phyloP scores from a whole-genome alignment of 2,888 invertebrate genomes.

The Suillia variegata region DNA sequence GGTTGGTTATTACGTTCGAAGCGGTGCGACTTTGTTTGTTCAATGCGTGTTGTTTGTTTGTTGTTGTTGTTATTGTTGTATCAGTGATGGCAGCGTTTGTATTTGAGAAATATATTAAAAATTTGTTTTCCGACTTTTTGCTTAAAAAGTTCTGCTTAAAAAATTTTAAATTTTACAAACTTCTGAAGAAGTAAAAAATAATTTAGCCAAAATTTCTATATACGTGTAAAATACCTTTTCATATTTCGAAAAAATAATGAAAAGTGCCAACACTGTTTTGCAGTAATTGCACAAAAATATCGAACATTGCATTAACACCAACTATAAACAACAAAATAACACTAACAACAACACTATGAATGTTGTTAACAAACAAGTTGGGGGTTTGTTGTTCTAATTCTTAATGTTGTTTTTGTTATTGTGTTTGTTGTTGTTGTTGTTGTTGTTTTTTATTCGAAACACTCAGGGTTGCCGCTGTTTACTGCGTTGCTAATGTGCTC shows the following conservation, averaged over 20 bases:
- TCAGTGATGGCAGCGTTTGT: neutral
- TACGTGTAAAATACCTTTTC: no score
- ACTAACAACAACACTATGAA: slow-evolving; percentile 1
- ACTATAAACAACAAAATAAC: neutral
- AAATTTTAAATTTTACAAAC: no score
- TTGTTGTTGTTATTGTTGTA: slow-evolving; percentile 7
- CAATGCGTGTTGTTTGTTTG: slow-evolving; percentile 10
- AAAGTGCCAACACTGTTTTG: no score
- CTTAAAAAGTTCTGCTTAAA: no score
- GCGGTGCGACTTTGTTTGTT: slow-evolving; percentile 3
- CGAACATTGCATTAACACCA: neutral
- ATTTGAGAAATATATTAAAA: no score
- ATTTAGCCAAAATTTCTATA: no score
- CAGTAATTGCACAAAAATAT: neutral
- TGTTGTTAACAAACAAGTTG: slow-evolving; percentile 1
- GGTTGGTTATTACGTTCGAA: neutral
- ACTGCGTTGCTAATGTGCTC: slow-evolving; percentile 6
- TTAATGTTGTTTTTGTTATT: slow-evolving; percentile 13
- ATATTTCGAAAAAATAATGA: no score
- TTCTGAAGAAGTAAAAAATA: no score
- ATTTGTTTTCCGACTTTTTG: no score
- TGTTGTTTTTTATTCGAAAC: slow-evolving; percentile 18
- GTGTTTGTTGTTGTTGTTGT: slow-evolving; percentile 21
- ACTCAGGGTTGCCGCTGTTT: neutral
- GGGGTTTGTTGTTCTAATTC: slow-evolving; percentile 14